These are phyloP conservation scores for Pantherophis alleghaniensis DNA, from an alignment of 2,797 vertebrate species.

Conservation along the genomic window DNA sequence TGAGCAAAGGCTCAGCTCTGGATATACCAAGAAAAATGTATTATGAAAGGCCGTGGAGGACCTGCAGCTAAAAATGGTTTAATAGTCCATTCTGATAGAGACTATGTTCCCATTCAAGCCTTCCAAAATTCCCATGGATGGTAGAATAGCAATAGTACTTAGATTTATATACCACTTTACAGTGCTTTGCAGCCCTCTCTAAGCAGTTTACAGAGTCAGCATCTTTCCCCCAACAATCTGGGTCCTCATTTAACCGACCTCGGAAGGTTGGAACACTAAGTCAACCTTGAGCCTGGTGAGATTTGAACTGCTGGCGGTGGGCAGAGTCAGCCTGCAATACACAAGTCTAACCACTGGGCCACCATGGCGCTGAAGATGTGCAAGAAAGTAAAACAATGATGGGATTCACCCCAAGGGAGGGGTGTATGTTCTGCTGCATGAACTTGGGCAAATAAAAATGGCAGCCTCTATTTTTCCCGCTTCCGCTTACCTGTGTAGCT, in stretches of 20 bases:
- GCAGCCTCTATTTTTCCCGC: background rate
- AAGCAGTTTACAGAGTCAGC: background rate
- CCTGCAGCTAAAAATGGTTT: background rate
- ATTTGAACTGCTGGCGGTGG: background rate
- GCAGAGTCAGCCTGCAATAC: background rate
- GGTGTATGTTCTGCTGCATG: background rate
- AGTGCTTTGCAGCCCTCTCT: background rate
- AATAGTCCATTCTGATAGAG: background rate
- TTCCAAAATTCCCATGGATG: background rate
- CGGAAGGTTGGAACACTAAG: background rate
- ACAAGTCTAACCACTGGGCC: background rate
- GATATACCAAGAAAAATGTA: background rate
- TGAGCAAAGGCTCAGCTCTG: background rate
- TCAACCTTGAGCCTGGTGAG: background rate
- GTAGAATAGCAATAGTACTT: background rate
- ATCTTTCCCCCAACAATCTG: background rate
- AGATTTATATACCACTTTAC: background rate
- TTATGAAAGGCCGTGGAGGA: background rate
- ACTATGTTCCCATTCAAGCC: background rate
- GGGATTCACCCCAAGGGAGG: background rate
- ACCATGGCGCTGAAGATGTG: background rate
- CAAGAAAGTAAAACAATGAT: background rate
- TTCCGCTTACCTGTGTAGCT: constrained; percentile 76
- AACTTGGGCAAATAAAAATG: background rate
- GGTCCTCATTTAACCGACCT: background rate